A percentile compares a stretch with the other conserved stretches of the same genome.
These are phyloP conservation scores for Micromys minutus DNA, from an alignment of 2,113 vertebrate genomes.

Conservation along the genomic window DNA sequence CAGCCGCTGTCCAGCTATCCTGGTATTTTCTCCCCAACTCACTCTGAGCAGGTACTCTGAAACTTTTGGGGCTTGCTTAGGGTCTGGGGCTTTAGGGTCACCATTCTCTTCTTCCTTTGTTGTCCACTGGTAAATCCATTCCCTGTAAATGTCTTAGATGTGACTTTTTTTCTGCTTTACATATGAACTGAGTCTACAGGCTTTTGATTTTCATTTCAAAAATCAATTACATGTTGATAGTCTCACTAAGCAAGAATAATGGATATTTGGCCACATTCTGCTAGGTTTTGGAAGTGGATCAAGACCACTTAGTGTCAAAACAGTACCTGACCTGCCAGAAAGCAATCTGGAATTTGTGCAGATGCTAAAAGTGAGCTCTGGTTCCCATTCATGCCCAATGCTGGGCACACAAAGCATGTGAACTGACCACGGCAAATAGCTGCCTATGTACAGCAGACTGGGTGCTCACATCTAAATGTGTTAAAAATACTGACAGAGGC, in stretches of 20 bases:
- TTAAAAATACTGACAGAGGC: not conserved
- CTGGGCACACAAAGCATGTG: not conserved
- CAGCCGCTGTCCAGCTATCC: not conserved
- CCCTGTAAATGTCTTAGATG: not conserved
- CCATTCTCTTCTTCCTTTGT: not conserved
- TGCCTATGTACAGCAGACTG: not conserved
- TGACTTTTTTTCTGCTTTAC: not conserved
- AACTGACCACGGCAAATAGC: not conserved
- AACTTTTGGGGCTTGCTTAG: not conserved
- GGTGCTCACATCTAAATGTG: not conserved
- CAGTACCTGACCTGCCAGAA: not conserved
- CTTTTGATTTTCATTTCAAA: constrained; percentile 65
- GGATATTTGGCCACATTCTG: not conserved
- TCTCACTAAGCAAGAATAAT: constrained; percentile 28
- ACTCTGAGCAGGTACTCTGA: not conserved
- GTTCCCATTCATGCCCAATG: not conserved
- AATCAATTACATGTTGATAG: constrained; percentile 27
- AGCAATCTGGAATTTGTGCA: not conserved
- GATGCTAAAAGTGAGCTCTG: constrained; percentile 1
- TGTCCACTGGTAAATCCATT: not conserved
- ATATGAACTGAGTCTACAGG: not conserved
- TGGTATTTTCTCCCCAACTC: not conserved
- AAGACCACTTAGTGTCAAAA: constrained; percentile 25
- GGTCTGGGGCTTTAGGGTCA: not conserved
- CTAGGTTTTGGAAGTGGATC: not conserved